phyloP scores from a whole-genome alignment of 2,797 vertebrate species.

The Falco cherrug region DNA sequence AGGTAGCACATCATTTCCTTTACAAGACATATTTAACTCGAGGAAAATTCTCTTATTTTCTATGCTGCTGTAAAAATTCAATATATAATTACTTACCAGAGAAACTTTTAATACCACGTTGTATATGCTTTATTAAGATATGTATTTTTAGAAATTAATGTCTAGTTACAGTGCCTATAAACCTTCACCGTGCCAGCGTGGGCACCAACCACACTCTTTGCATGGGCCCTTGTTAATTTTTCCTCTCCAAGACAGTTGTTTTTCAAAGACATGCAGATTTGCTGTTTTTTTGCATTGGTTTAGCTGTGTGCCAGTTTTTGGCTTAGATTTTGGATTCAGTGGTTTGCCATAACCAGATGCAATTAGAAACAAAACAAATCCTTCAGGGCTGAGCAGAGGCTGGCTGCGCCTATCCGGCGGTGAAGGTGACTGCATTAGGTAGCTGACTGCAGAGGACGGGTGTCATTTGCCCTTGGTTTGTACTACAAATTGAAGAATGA shows the following conservation, averaged over 20 bases:
- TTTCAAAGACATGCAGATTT: not conserved
- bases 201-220: not conserved
- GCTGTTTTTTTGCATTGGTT: not conserved
- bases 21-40: not conserved
- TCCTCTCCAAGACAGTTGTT: not conserved
- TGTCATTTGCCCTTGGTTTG: not conserved
- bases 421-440: not conserved
- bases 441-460: not conserved
- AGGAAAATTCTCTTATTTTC: not conserved
- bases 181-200: not conserved
- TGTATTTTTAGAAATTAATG: not conserved
- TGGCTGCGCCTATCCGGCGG: not conserved
- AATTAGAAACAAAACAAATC: not conserved
- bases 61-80: not conserved
- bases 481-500: not conserved
- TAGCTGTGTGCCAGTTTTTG: not conserved
- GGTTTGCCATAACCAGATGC: not conserved
- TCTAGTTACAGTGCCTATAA: not conserved
- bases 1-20: not conserved
- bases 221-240: not conserved
- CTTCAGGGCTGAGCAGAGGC: not conserved
- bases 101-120: not conserved
- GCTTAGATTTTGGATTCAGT: not conserved
- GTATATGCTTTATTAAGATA: not conserved
- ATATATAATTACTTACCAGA: not conserved